A percentile compares a stretch with the other conserved stretches of the same genome.
Evolutionary conservation across 64 coral and sea anemone species (phyloP).

Genomic region (Stichodactyla mertensii): DNA sequence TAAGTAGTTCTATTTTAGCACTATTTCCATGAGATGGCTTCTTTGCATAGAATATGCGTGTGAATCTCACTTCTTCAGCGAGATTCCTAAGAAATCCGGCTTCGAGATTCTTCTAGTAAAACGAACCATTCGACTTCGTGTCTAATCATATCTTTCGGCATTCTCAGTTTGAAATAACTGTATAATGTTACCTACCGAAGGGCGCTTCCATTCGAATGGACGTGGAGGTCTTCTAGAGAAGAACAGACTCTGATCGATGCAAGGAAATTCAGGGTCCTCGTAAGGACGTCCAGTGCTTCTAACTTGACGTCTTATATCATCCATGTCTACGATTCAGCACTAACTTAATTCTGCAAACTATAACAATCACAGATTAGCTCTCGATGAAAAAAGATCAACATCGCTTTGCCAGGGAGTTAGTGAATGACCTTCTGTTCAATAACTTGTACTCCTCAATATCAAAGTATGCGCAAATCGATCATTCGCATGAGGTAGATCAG

Average conservation of each 20-base stretch:
- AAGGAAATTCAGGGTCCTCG: not conserved
- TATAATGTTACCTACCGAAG: slow-evolving; percentile 13
- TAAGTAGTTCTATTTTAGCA: not conserved
- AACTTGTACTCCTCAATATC: not conserved
- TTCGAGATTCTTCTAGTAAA: not conserved
- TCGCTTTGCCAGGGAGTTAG: not conserved
- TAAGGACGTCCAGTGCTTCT: not conserved
- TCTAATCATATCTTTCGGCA: not conserved
- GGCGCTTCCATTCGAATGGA: slow-evolving; percentile 22
- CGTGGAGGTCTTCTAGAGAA: slow-evolving; percentile 21
- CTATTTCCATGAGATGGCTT: not conserved
- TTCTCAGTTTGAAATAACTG: not conserved
- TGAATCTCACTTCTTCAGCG: not conserved
- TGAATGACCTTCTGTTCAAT: not conserved
- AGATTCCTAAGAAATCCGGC: not conserved
- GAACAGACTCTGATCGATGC: not conserved
- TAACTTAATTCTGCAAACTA: not conserved
- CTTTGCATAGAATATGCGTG: not conserved
- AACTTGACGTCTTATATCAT: slow-evolving; percentile 4
- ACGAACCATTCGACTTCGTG: not conserved
- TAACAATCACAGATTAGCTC: not conserved
- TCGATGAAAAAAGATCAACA: not conserved
- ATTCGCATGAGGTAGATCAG: not conserved
- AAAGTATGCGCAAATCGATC: not conserved
- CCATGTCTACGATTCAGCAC: not conserved